Evolutionary conservation across 1,140 invertebrate genomes (phyloP).

Genomic region (Drosophila nikananu): DNA sequence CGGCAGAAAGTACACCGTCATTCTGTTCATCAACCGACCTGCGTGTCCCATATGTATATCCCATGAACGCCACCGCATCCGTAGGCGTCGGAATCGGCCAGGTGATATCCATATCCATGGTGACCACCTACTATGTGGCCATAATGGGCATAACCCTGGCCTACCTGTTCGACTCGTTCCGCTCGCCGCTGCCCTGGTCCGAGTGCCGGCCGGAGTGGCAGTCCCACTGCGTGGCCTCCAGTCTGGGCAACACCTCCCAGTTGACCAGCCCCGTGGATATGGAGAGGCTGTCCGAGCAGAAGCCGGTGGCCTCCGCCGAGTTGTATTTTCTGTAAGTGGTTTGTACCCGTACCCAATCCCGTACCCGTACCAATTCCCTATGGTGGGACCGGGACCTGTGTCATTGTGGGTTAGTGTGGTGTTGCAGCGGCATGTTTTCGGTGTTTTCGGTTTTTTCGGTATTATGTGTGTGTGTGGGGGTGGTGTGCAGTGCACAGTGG

Average conservation of each 20-base stretch:
- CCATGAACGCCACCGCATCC: constrained; percentile 37
- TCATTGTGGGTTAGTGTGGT: constrained; percentile 38
- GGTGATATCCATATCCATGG: constrained; percentile 89
- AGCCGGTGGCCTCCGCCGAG: constrained; percentile 79
- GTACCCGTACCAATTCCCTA: neutral
- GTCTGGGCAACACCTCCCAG: constrained; percentile 48
- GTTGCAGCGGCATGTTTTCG: constrained; percentile 40
- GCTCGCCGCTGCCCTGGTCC: constrained; percentile 89
- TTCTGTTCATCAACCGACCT: constrained; percentile 38
- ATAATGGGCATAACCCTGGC: constrained; percentile 90
- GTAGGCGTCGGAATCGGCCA: constrained; percentile 91
- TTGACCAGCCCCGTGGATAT: constrained; percentile 24
- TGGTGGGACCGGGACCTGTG: constrained; percentile 11
- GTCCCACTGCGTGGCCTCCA: constrained; percentile 85
- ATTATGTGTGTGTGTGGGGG: constrained; percentile 25
- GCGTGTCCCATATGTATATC: constrained; percentile 19
- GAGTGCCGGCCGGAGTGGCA: constrained; percentile 88
- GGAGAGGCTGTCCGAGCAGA: constrained; percentile 16
- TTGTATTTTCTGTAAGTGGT: constrained; percentile 84
- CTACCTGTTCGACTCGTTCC: constrained; percentile 89
- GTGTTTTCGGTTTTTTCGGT: constrained; percentile 20
- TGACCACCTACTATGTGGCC: constrained; percentile 91
- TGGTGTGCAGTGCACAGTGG: constrained; percentile 31
- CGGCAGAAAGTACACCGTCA: constrained; percentile 21
- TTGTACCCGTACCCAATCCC: constrained; percentile 13